A percentile compares a stretch with the other conserved stretches of the same genome.
Conservation (phyloP, 2,797 vertebrate genomes). For the Borostomias antarcticus region DNA sequence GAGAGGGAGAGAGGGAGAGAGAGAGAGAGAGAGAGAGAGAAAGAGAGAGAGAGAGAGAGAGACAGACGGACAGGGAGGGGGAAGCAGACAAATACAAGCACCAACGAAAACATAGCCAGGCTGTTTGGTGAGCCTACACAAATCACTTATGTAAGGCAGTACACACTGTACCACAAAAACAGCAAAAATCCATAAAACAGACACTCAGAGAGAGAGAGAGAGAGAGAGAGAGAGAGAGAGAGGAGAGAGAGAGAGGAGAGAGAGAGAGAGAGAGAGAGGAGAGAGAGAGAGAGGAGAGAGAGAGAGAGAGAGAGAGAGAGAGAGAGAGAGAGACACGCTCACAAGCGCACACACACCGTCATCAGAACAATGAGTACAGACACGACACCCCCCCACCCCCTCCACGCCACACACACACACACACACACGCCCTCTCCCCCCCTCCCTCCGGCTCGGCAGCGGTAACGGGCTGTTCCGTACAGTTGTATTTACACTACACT, state of each 20-base stretch:
- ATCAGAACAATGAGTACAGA: conserved; percentile 98
- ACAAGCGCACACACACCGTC: conserved; percentile 74
- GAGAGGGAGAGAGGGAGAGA: neutral
- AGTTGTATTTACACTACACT: conserved; percentile 98
- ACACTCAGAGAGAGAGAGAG: neutral
- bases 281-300: conserved; percentile 20
- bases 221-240: neutral
- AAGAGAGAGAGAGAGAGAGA: neutral
- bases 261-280: conserved; percentile 62
- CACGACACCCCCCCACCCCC: conserved; percentile 69
- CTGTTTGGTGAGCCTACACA: conserved; percentile 76
- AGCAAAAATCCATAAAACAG: conserved; percentile 84
- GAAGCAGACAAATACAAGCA: conserved; percentile 65
- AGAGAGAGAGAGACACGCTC: conserved; percentile 71
- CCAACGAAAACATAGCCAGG: conserved; percentile 73
- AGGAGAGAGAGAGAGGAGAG: neutral
- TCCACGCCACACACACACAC: no score
- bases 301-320: conserved; percentile 50
- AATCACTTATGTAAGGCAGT: conserved; percentile 91
- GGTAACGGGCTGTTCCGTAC: conserved; percentile 86
- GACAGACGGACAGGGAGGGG: no score
- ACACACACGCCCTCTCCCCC: conserved; percentile 14
- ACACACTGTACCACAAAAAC: conserved; percentile 89
- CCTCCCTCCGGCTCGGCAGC: conserved; percentile 64
- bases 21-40: neutral